Base-by-base conservation (phyloP, 2,888 invertebrate genomes). In the Drosophila tanythrix region DNA sequence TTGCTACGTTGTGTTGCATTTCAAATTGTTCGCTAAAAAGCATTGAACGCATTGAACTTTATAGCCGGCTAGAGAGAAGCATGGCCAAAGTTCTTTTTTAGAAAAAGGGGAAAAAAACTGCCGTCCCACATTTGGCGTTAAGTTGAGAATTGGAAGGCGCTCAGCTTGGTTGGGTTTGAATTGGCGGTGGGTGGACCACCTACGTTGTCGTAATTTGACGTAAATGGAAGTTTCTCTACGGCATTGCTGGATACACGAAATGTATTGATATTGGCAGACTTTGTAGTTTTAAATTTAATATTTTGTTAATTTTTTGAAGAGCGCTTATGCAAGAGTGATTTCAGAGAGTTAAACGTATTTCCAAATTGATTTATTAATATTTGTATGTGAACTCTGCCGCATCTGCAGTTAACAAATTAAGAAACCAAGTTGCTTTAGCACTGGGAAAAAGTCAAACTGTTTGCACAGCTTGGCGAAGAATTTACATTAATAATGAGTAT, bases 1-100 rank as follows among this genome's bases (percentile, higher is more conserved):
- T 90, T 75, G 86, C 80, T 73, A 72, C 76, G 74, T 69, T 76
- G 88, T 80, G 77, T 74, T 84, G 88, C 80, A 88, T 85, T 90
- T 70, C 67, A 81, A 86, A 88, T 78, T 36, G 73, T 70, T 76
- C 25, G 74, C 58, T 56, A 69, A 81, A 80, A 76, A 67, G 70
- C 67, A 61, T 63, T 60, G 62, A 65, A 63, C 64, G 79, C 66
- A 79, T 79, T 79, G 83, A 79, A 74, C 76, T 71, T 68, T 59
- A 61, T 53, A 62, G 64, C 36, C 53, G 18, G n/a, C n/a, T 11
- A 27, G 27, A 21, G n/a, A 35, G 27, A 51, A 33, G 35, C 25
- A 33, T 38, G 50, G 51, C 43, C 53, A 70, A 81, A 69, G 52
- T 76, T 33, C 0, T 83, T 68, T 58, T 11, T 35, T 0, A 2